Evolutionary conservation across 1,140 invertebrate genomes (phyloP), one percentile per base, ranked within the genome.

Genomic region (Ceratoteleas bidentatus): DNA sequence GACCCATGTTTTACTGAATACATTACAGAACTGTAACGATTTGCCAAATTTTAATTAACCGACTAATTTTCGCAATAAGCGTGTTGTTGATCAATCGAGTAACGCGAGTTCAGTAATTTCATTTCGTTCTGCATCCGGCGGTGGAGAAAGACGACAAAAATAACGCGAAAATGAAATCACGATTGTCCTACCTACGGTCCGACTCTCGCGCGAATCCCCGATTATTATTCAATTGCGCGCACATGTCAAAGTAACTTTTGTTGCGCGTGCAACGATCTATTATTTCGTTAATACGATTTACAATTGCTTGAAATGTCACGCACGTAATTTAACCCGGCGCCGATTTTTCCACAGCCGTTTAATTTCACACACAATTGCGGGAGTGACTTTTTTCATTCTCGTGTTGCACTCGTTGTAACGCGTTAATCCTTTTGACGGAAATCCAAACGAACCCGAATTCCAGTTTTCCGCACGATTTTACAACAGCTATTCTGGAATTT

Each of bases 21-120:
- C 24, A 24, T 24, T 24, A 24, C 4, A 4, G 1, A 24, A 24
- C 24, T 24, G 24, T 24, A 24, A 24, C 24, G 14, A 6, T 2
- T 16, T 11, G 49, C 14, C 15, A 16, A 50, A 16, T 50, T 50
- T 50, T 24, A 50, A 50, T 50, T 50, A 50, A 24, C 49, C 6
- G 15, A 13, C 10, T 49, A 49, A 49, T 49, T 49, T 49, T 14
- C n/a, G 45, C 13, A 13, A 49, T 14, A 14, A 49, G 13, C 40
- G 40, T 2, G 8, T 43, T n/a, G 40, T 43, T n/a, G 40, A 43
- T 43, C 40, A 43, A 43, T 40, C 36, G 36, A 40, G 0, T 11
- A 11, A 40, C 36, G 36, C 10, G 1, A 1, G 36, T 6, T 40
- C 36, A 11, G 7, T 6, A 40, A 40, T 40, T 40, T 11, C 7